Base-by-base conservation (phyloP, 2,113 vertebrate genomes). In the Halcyon senegalensis region DNA sequence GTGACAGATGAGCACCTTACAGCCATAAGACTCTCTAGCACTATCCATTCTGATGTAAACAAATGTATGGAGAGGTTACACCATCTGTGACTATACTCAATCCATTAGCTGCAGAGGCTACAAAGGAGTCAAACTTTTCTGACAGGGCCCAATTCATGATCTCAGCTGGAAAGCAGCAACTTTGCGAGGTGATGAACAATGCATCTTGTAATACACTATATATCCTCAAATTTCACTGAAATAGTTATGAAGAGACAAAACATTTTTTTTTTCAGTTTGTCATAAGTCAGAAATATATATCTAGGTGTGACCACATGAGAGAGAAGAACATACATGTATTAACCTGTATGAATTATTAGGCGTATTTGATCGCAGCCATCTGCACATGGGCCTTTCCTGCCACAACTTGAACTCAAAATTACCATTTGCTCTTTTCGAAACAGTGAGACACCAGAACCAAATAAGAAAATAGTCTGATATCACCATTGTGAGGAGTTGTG, bases 261-360 rank as follows among this genome's bases (percentile, higher is more conserved):
- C 15, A 41, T 55, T 23, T 48, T 48, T 48, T 48, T 21, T 23
- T 23, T 19, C 11, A 48, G 21, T 46, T 20, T 25, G 50, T 25
- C 10, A 1, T 58, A 73, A 51, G 15, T 39, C 46, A 86, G 67
- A 86, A 89, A 70, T 43, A 21, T 0, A 0, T 25, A 79, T 33
- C 20, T 56, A 41, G 23, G 60, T 30, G 25, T 64, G 62, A 55
- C 11, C 15, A 11, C 9, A 11, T 31, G 3, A 58, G 23, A 70
- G 17, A 79, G 51, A 58, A 37, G 44, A 35, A 17, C 2, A 1
- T 20, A 37, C 3, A 2, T 1, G 1, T 2, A 63, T 43, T 13
- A 77, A 63, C 7, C 16, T 51, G 17, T 2, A 31, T 14, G 11
- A 68, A 87, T 43, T 39, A 37, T 41, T 11, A 48, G 56, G 5